Percentiles rank a stretch among this genome's conserved stretches.
Evolutionary conservation across 2,113 vertebrate species (phyloP).

Genomic region (Marmota monax): DNA sequence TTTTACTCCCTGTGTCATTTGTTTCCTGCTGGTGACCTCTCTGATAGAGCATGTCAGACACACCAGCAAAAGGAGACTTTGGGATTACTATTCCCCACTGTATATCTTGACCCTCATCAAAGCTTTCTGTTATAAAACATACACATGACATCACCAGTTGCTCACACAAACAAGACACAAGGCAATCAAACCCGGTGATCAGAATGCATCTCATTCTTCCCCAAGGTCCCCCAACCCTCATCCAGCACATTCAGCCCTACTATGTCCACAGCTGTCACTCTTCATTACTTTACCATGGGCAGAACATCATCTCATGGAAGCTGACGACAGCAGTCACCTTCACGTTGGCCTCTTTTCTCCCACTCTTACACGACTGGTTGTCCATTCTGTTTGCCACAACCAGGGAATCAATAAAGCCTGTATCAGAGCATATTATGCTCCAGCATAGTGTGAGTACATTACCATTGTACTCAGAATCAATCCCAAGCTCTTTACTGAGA

Average conservation of each 20-base stretch:
- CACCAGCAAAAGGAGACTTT: not conserved
- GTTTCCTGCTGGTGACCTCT: not conserved
- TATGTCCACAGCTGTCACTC: not conserved
- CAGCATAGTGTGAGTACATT: not conserved
- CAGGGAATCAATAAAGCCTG: not conserved
- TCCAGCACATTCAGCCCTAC: not conserved
- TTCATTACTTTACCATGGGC: not conserved
- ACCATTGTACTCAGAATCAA: not conserved
- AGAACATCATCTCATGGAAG: not conserved
- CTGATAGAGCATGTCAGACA: not conserved
- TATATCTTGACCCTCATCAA: not conserved
- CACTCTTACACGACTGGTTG: not conserved
- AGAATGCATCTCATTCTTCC: not conserved
- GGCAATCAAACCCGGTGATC: not conserved
- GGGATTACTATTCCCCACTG: not conserved
- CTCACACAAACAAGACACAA: not conserved
- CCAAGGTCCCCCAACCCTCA: rapidly evolving
- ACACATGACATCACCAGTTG: not conserved
- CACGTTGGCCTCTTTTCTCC: not conserved
- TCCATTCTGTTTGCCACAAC: not conserved
- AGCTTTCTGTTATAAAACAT: not conserved
- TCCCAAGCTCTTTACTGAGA: not conserved
- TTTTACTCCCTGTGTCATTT: not conserved
- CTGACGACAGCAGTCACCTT: not conserved
- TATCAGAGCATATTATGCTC: not conserved